These are phyloP conservation scores for Indicator indicator DNA, from an alignment of 2,113 vertebrate species.

Conservation along the genomic window DNA sequence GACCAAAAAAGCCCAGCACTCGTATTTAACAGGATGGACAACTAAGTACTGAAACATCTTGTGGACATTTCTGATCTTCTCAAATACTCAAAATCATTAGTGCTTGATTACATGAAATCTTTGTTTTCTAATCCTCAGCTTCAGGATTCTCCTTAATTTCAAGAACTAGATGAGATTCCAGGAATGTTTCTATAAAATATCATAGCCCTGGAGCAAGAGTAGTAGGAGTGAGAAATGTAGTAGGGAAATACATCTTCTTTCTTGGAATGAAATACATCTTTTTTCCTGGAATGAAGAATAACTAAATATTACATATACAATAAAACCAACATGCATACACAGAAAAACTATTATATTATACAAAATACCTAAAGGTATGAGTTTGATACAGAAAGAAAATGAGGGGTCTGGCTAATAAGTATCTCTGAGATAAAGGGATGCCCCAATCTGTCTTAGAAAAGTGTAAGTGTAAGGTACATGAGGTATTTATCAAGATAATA, in stretches of 20 bases:
- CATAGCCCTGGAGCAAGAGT: not conserved
- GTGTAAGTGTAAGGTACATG: not conserved
- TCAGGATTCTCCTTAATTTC: not conserved
- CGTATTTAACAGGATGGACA: not conserved
- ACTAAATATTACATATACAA: not conserved
- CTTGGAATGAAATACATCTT: not conserved
- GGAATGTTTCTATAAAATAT: not conserved
- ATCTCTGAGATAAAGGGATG: not conserved
- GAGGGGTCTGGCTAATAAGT: not conserved
- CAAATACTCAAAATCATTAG: not conserved
- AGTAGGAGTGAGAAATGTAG: not conserved
- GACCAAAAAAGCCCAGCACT: not conserved
- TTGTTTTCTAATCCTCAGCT: not conserved
- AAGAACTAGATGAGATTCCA: not conserved
- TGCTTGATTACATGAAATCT: not conserved
- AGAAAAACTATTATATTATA: not conserved
- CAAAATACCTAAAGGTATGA: not conserved
- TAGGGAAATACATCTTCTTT: not conserved
- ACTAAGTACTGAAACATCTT: fast-evolving
- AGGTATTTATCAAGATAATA: not conserved
- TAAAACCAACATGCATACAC: not conserved
- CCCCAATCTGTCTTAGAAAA: not conserved
- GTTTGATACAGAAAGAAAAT: not conserved
- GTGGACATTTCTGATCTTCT: not conserved
- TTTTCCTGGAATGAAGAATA: not conserved